Conservation (phyloP, 2,113 vertebrate species). For the Peromyscus leucopus region DNA sequence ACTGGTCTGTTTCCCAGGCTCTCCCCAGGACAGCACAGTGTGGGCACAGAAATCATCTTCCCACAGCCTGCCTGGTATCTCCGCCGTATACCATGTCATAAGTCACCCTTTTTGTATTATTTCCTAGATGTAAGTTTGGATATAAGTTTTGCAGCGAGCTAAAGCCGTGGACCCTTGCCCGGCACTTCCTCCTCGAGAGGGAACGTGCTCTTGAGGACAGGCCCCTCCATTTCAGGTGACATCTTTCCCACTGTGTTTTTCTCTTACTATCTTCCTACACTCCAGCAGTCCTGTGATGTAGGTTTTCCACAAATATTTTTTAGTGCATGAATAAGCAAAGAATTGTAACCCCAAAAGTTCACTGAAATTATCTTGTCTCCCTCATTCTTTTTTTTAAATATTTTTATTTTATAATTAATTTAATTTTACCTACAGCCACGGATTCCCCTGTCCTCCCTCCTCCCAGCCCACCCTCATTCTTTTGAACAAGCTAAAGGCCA, state of each 20-base stretch:
- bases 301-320: neutral
- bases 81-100: neutral
- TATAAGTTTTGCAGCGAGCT: neutral
- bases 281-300: neutral
- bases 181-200: neutral
- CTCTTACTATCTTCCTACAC: no score
- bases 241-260: neutral
- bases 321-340: neutral
- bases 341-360: neutral
- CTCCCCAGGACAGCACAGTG: rapidly evolving
- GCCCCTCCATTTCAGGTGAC: neutral
- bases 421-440: no score
- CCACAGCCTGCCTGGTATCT: neutral
- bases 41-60: rapidly evolving
- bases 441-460: no score
- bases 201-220: no score
- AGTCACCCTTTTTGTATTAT: neutral
- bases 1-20: neutral
- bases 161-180: no score
- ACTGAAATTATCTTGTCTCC: neutral
- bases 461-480: neutral
- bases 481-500: neutral
- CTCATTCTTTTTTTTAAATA: neutral
- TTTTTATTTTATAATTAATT: no score
- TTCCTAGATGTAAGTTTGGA: neutral